Percentiles rank a stretch among this genome's conserved stretches.
Conservation (phyloP, 2,113 vertebrate species). For the Ammodytes marinus region DNA sequence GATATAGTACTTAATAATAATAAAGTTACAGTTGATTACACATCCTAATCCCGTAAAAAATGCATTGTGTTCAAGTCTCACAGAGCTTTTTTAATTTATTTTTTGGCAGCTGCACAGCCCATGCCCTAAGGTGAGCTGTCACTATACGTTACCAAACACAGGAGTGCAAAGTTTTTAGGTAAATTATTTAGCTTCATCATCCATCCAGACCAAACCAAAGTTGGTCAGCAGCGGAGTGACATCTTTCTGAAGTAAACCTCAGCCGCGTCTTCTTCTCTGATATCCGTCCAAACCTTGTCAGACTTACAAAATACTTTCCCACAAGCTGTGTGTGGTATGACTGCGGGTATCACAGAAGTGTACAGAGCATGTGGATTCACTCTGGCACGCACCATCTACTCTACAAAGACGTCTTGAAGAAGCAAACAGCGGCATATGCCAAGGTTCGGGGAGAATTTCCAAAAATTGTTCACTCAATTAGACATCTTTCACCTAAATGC, state of each 20-base stretch:
- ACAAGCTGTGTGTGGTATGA: background rate
- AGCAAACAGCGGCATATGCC: background rate
- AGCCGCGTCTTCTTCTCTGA: background rate
- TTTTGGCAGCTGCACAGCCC: slow-evolving; percentile 14
- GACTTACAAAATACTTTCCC: background rate
- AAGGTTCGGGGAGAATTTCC: background rate
- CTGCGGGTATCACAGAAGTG: background rate
- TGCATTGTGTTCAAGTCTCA: slow-evolving; percentile 4
- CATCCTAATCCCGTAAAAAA: background rate
- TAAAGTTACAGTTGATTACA: background rate
- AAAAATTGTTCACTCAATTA: background rate
- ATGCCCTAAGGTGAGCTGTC: background rate
- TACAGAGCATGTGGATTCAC: background rate
- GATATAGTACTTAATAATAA: background rate
- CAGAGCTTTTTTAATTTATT: slow-evolving; percentile 18
- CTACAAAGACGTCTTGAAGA: background rate
- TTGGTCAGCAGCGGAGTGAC: background rate
- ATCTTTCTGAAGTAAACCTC: background rate
- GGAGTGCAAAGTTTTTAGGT: background rate
- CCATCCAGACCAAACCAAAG: background rate
- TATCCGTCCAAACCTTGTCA: background rate
- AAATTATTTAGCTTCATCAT: background rate
- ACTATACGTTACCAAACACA: background rate
- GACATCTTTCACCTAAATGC: background rate
- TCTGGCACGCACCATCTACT: background rate